Conservation (phyloP, 2,888 invertebrate species). For the Chironomus riparius region DNA sequence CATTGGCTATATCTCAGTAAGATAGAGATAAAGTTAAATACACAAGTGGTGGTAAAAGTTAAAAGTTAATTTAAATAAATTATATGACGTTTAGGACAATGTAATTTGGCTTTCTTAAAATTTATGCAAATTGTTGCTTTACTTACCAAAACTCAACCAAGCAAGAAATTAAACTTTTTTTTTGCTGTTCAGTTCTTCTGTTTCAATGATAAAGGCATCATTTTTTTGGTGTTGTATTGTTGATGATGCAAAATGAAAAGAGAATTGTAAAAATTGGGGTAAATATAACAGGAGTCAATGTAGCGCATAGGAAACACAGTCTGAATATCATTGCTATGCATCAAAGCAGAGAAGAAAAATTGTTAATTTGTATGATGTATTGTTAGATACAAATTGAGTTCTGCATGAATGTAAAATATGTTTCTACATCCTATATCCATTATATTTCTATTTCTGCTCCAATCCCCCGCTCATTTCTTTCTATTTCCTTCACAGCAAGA, state of each 20-base stretch:
- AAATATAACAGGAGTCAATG: background rate
- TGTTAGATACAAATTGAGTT: slow-evolving; percentile 1
- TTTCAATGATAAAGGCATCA: background rate
- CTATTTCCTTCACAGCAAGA: background rate
- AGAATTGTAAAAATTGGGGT: background rate
- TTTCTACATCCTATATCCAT: slow-evolving; percentile 1
- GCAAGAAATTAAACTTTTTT: slow-evolving; percentile 23
- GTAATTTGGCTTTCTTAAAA: slow-evolving; percentile 7
- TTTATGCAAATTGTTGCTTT: slow-evolving; percentile 27
- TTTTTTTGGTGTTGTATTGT: background rate
- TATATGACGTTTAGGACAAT: slow-evolving; percentile 2
- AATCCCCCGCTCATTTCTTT: background rate
- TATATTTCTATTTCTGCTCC: background rate
- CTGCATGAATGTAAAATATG: slow-evolving; percentile 7
- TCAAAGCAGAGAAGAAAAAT: slow-evolving; percentile 11
- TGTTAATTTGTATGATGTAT: slow-evolving; percentile 25
- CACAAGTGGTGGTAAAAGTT: slow-evolving; percentile 20
- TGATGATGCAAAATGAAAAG: background rate
- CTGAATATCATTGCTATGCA: slow-evolving; percentile 4
- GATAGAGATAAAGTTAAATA: background rate
- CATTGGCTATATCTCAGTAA: background rate
- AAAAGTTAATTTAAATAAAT: slow-evolving; percentile 24
- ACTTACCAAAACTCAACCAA: slow-evolving; percentile 22
- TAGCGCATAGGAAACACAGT: background rate
- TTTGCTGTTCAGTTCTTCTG: background rate